Base-by-base conservation (phyloP, 2,888 invertebrate species). In the Trachelus troglodyta region DNA sequence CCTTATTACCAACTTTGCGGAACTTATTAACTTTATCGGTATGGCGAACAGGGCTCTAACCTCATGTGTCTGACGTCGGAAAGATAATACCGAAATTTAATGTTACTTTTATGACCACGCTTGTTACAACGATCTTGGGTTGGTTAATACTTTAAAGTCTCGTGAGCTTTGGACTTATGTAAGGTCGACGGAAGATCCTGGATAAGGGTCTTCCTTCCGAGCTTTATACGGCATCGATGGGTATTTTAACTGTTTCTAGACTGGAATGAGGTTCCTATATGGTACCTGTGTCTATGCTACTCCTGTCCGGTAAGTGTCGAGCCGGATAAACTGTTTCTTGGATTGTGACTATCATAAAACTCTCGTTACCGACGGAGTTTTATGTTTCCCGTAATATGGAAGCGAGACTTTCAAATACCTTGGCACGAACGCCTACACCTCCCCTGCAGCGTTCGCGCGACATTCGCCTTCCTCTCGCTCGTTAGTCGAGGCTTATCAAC, bases 381-480 rank as follows among this genome's bases (percentile, higher is more conserved):
- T 34, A 77, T 31, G 31, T 75, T 77, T 75, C 37, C 75, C 77
- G 75, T 75, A 77, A 77, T 77, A 69, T 56, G 34, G 71, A 77
- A 77, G 35, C 74, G 74, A 34, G 75, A 77, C 77, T 77, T 77
- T 77, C 74, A 34, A 77, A 75, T 73, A 68, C 56, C 56, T 56
- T 56, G 56, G 33, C 74, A 40, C 23, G 68, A 37, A 69, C 77
- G 69, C 74, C 74, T 71, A 75, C 75, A 75, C 77, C 74, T 56
- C 56, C 56, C 56, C 56, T 56, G 9, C 56, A 56, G 56, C 56
- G 56, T 69, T 69, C 35, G 34, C n/a, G 69, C 34, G 35, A 35
- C 69, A 37, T 23, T 15, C 69, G n/a, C 34, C 75, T 30, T n/a
- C 15, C 37, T 12, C 31, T 75, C 74, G 35, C 35, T 31, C 31